Conservation (phyloP, 1,140 invertebrate genomes). For the Ostrea edulis region DNA sequence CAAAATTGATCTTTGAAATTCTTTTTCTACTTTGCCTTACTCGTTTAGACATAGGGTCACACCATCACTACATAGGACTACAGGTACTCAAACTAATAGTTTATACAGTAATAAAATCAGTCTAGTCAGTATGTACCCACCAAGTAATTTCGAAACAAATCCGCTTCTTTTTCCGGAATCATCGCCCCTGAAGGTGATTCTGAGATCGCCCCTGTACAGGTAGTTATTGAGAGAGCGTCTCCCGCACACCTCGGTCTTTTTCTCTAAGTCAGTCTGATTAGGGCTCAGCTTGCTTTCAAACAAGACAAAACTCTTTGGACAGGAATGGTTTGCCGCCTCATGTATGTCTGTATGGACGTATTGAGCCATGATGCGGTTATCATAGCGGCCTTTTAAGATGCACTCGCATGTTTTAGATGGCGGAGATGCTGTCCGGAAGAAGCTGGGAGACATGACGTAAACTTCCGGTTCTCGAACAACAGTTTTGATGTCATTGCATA, state of each 20-base stretch:
- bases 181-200: slow-evolving; percentile 14
- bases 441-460: slow-evolving; percentile 40
- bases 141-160: slow-evolving; percentile 44
- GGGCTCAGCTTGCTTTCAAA: slow-evolving; percentile 41
- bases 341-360: slow-evolving; percentile 41
- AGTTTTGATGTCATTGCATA: slow-evolving; percentile 44
- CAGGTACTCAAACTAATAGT: too few species aligned
- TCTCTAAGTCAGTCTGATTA: slow-evolving; percentile 39
- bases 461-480: slow-evolving; percentile 19
- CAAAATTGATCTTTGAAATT: too few species aligned
- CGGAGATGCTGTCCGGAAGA: neutral
- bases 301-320: slow-evolving; percentile 1
- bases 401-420: slow-evolving; percentile 36
- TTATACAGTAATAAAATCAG: too few species aligned
- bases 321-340: neutral
- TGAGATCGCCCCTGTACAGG: slow-evolving; percentile 9
- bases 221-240: slow-evolving; percentile 32
- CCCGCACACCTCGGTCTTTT: slow-evolving; percentile 39
- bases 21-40: too few species aligned
- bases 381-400: slow-evolving; percentile 34
- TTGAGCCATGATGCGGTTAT: slow-evolving; percentile 37
- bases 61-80: too few species aligned
- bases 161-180: neutral
- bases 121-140: neutral
- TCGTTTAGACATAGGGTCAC: too few species aligned